A percentile compares a stretch with the other conserved stretches of the same genome.
These are phyloP conservation scores for Corvus cornix DNA, from an alignment of 2,113 vertebrate species.

Conservation along the genomic window DNA sequence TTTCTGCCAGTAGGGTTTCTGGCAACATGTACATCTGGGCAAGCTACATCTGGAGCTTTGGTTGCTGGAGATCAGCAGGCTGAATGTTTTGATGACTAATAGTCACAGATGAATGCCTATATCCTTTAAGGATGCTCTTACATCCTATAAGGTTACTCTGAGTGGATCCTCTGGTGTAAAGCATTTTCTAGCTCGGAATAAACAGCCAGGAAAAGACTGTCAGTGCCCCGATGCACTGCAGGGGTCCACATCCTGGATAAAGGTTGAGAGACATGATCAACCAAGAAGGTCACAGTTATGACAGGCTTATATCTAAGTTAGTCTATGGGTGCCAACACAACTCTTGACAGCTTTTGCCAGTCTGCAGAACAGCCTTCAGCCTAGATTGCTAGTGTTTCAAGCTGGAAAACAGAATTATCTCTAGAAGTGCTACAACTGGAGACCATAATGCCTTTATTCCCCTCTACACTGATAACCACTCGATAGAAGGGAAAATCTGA, in stretches of 20 bases:
- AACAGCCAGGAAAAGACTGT: background rate
- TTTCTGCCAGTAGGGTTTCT: background rate
- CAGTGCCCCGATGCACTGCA: background rate
- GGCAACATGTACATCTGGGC: background rate
- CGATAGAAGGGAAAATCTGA: background rate
- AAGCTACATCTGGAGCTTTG: background rate
- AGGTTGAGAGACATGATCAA: background rate
- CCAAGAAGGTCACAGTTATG: background rate
- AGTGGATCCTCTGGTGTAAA: background rate
- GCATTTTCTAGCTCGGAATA: background rate
- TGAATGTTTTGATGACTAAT: slow-evolving; percentile 36
- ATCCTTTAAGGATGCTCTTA: too few relatives aligned
- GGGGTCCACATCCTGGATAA: background rate
- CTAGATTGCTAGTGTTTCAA: background rate
- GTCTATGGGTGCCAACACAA: background rate
- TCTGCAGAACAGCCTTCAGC: background rate
- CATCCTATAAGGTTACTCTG: background rate
- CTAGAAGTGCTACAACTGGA: background rate
- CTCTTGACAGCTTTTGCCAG: background rate
- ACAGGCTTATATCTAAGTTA: background rate
- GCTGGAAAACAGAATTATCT: background rate
- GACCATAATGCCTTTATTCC: background rate
- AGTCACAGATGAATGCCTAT: background rate
- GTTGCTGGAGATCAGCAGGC: background rate
- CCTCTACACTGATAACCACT: background rate